Base-by-base conservation (phyloP, 2,888 invertebrate species). In the Hyles lineata region DNA sequence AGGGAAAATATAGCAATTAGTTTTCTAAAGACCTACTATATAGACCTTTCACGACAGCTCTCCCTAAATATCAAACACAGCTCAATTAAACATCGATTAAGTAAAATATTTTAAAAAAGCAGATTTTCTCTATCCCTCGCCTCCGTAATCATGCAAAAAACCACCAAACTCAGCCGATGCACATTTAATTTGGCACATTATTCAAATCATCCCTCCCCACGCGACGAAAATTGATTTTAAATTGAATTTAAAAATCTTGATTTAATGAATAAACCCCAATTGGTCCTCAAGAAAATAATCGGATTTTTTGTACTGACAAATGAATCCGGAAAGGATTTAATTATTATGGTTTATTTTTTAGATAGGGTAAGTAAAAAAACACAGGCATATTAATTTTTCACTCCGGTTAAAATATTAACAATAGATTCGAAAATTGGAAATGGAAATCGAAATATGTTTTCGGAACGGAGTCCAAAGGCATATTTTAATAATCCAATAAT, bases 251-350 rank as follows among this genome's bases (percentile, higher is more conserved):
- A 72, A 62, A 63, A 29, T 61, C 19, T 32, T 75, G 77, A 78
- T 79, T 78, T 83, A 80, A 72, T 83, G 75, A 78, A 77, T 74
- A 82, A 82, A 77, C 82, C 77, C 63, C 35, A 58, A 67, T 35
- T 2, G 23, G 17, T 58, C 55, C n/a, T 63, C 21, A 21, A 52
- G 15, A 19, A 35, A 4, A 55, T 72, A 58, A 23, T 55, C 21
- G 17, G 29, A 29, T 55, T 62, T 70, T 71, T 62, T 62, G n/a
- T 52, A 43, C 21, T 67, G 21, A 21, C 6, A 67, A 21, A 50
- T 67, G 2, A 35, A 17, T 35, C 15, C 2, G 0, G 0, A 23
- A 67, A 17, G 21, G 62, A 19, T 62, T 67, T 9, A 5, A 55
- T 55, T 55, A 63, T n/a, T 21, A n/a, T 21, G 3, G 63, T 35